Conservation (phyloP, 2,113 vertebrate genomes). For the Echinops telfairi region DNA sequence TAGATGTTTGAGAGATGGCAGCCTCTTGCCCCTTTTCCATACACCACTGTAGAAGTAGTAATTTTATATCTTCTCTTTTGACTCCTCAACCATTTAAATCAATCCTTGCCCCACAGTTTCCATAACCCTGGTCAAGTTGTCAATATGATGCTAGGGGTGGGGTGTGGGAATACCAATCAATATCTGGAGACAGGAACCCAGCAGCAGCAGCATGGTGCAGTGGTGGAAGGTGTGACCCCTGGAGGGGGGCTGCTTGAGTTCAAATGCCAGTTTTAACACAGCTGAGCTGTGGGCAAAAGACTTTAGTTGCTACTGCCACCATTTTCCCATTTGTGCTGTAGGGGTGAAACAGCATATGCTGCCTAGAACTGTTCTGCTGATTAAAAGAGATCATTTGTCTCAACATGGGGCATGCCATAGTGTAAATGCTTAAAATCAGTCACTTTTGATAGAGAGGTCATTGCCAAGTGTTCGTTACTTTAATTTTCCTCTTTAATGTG, state of each 20-base stretch:
- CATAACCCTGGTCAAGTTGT: slow-evolving; percentile 2
- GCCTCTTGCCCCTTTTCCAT: background rate
- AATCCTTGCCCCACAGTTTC: background rate
- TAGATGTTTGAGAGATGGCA: background rate
- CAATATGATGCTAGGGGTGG: background rate
- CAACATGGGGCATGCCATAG: background rate
- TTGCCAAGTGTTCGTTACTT: slow-evolving; percentile 29
- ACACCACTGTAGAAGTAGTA: background rate
- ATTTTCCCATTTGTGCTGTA: background rate
- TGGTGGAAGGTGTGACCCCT: background rate
- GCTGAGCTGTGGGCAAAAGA: background rate
- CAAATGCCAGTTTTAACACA: slow-evolving; percentile 6
- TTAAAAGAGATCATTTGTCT: slow-evolving; percentile 12
- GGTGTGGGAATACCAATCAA: background rate
- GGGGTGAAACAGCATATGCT: background rate
- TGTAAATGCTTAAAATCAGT: background rate
- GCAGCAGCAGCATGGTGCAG: background rate
- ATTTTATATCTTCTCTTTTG: background rate
- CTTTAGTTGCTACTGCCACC: background rate
- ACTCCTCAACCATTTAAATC: background rate
- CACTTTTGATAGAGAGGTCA: background rate
- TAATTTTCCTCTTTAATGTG: background rate
- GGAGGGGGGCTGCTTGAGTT: background rate
- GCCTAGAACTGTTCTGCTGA: background rate
- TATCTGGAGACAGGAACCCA: background rate